Conservation (phyloP, 2,113 vertebrate genomes). For the Cricetomys ansorgei region DNA sequence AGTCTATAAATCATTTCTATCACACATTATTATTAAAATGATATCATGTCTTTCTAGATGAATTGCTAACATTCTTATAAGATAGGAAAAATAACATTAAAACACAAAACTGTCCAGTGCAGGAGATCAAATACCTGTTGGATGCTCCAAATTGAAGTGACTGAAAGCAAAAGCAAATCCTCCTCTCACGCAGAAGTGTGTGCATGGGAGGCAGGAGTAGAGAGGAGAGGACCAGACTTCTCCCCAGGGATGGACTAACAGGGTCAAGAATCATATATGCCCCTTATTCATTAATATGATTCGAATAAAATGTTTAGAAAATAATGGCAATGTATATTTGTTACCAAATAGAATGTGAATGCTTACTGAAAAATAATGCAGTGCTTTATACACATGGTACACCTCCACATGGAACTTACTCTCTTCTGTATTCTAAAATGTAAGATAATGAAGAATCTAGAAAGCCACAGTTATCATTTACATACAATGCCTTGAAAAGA, state of each 20-base stretch:
- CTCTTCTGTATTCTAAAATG: slow-evolving; percentile 56
- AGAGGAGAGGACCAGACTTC: background rate
- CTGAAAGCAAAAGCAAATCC: background rate
- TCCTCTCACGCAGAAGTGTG: background rate
- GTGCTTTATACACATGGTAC: slow-evolving; percentile 63
- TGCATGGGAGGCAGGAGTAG: background rate
- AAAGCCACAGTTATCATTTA: slow-evolving; percentile 39
- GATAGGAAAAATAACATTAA: slow-evolving; percentile 40
- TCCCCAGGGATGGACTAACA: background rate
- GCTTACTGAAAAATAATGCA: background rate
- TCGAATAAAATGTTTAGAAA: slow-evolving; percentile 48
- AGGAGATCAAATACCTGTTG: background rate
- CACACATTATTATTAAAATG: background rate
- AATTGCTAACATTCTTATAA: slow-evolving; percentile 12
- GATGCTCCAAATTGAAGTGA: background rate
- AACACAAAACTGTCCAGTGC: background rate
- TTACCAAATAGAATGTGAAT: slow-evolving; percentile 48
- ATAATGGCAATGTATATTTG: slow-evolving; percentile 63
- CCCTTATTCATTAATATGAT: slow-evolving; percentile 48
- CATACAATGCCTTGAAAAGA: background rate
- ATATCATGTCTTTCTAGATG: background rate
- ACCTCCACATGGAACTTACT: slow-evolving; percentile 63
- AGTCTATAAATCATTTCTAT: background rate
- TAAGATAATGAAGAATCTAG: slow-evolving; percentile 61
- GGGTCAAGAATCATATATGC: background rate